These are phyloP conservation scores for Spheniscus mendiculus DNA, from an alignment of 2,113 vertebrate species.

Conservation along the genomic window DNA sequence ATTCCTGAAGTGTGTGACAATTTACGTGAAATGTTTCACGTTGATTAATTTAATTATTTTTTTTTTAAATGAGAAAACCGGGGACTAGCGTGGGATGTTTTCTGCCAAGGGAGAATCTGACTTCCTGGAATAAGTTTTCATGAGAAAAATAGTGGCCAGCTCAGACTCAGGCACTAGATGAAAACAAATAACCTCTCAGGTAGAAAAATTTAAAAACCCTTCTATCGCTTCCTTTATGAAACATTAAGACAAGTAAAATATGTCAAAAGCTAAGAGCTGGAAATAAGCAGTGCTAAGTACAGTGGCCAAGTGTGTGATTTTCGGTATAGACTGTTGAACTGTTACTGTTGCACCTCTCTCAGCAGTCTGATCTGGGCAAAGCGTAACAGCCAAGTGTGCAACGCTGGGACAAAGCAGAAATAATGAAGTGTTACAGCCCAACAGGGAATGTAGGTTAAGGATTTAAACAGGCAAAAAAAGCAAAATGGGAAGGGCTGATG, in stretches of 20 bases:
- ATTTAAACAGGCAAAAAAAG: conserved; percentile 12
- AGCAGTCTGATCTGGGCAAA: not conserved
- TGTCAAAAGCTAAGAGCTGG: not conserved
- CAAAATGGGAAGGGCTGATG: not conserved
- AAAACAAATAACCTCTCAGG: not conserved
- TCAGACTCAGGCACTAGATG: not conserved
- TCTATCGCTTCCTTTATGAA: not conserved
- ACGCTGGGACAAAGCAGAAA: not conserved
- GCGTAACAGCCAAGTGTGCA: not conserved
- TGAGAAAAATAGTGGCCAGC: not conserved
- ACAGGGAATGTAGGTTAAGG: not conserved
- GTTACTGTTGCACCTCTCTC: not conserved
- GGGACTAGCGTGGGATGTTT: not conserved
- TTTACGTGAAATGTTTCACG: not conserved
- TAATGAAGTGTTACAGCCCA: conserved; percentile 43
- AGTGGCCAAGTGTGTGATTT: not conserved
- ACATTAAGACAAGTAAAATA: not conserved
- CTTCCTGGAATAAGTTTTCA: not conserved
- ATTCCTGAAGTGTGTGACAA: not conserved
- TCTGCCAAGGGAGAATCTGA: not conserved
- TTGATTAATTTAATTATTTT: not conserved
- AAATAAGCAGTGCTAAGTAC: not conserved
- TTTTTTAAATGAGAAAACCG: not conserved
- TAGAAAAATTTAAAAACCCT: not conserved
- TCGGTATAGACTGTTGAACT: not conserved